phyloP scores from a whole-genome alignment of 1,140 invertebrate genomes.

The Drosophila saltans region DNA sequence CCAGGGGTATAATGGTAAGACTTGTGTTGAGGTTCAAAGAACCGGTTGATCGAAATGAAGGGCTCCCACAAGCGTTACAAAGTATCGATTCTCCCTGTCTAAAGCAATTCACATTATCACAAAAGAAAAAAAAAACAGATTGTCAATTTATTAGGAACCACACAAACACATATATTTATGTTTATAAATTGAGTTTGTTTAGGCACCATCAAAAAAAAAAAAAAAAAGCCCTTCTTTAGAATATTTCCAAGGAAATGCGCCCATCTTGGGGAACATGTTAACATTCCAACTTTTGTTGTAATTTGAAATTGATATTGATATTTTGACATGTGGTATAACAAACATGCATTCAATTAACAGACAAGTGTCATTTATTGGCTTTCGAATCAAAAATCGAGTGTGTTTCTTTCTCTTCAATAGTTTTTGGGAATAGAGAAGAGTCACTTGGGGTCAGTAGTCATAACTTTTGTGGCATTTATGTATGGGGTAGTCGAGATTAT shows the following conservation, averaged over 20 bases:
- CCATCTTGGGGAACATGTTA: conserved; percentile 2
- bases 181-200: conserved; percentile 40
- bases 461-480: conserved; percentile 8
- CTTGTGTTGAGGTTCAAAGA: conserved; percentile 25
- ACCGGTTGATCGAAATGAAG: conserved; percentile 26
- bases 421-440: background rate
- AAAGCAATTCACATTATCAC: conserved; percentile 21
- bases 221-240: background rate
- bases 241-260: conserved; percentile 36
- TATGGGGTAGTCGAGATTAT: background rate
- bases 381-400: conserved; percentile 20
- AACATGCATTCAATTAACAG: conserved; percentile 52
- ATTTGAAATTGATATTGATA: conserved; percentile 49
- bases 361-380: conserved; percentile 30
- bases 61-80: conserved; percentile 41
- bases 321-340: conserved; percentile 41
- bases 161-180: conserved; percentile 13
- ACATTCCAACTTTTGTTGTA: conserved; percentile 29
- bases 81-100: conserved; percentile 37
- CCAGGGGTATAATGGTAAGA: too few relatives aligned
- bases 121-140: conserved; percentile 19
- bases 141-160: conserved; percentile 30
- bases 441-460: conserved; percentile 18
- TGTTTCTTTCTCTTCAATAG: background rate
- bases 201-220: conserved; percentile 20